Percentiles rank a stretch among this genome's conserved stretches.
phyloP scores from a whole-genome alignment of 2,888 invertebrate genomes.

The Mellilla xanthometata region DNA sequence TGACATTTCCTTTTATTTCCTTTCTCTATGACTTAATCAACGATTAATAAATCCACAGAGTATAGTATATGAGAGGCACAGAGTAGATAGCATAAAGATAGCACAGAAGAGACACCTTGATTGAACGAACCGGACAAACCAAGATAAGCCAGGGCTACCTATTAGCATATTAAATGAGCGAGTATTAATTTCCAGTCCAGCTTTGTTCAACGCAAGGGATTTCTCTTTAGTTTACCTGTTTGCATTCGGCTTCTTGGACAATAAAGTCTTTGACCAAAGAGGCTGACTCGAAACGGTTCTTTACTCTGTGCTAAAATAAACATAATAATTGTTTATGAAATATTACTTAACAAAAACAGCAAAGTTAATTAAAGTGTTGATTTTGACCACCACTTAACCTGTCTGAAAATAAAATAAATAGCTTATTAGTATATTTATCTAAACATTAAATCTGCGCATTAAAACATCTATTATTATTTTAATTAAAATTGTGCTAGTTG shows the following conservation, averaged over 20 bases:
- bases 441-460: background rate
- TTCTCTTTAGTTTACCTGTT: conserved; percentile 16
- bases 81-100: conserved; percentile 62
- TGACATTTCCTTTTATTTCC: too few relatives aligned
- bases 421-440: too few relatives aligned
- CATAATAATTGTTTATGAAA: too few relatives aligned
- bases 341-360: too few relatives aligned
- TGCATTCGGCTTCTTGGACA: conserved; percentile 16
- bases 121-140: conserved; percentile 75
- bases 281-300: too few relatives aligned
- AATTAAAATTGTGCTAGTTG: background rate
- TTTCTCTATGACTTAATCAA: too few relatives aligned
- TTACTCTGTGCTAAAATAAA: too few relatives aligned
- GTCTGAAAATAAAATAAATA: too few relatives aligned
- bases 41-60: too few relatives aligned
- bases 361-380: too few relatives aligned
- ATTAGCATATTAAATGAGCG: conserved; percentile 79
- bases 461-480: background rate
- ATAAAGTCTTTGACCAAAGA: conserved; percentile 3
- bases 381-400: too few relatives aligned
- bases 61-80: too few relatives aligned
- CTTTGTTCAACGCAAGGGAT: conserved; percentile 32
- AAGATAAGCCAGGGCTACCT: conserved; percentile 63
- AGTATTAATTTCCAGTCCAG: conserved; percentile 68
- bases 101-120: conserved; percentile 76